phyloP scores from a whole-genome alignment of 2,113 vertebrate species.

The Eublepharis macularius region DNA sequence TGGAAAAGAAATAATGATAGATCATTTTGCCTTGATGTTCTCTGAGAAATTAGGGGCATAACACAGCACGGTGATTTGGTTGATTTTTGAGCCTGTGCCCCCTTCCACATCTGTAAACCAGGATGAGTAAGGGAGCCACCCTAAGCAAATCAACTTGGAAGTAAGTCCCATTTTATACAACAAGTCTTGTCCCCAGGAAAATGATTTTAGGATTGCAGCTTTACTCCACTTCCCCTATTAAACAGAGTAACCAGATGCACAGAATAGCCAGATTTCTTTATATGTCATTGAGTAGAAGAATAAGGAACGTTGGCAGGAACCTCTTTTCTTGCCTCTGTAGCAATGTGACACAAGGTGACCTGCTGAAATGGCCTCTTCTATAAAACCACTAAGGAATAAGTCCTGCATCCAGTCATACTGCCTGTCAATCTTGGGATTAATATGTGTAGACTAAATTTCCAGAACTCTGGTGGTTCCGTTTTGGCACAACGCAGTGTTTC shows the following conservation, averaged over 20 bases:
- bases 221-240: neutral
- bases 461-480: neutral
- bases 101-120: neutral
- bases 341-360: neutral
- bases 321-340: neutral
- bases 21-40: constrained; percentile 55
- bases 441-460: neutral
- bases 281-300: neutral
- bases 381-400: neutral
- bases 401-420: neutral
- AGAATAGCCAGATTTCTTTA: neutral
- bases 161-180: too few species aligned
- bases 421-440: neutral
- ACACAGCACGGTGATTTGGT: neutral
- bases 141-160: too few species aligned
- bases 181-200: too few species aligned
- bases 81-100: neutral
- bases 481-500: neutral
- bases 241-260: neutral
- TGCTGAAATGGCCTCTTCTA: neutral
- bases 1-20: constrained; percentile 46
- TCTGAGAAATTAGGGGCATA: constrained; percentile 36
- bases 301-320: neutral
- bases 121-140: neutral
- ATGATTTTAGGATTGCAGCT: neutral